Evolutionary conservation across 2,888 invertebrate species (phyloP), one percentile per base, ranked within the genome.

Genomic region (Ophion costatus): DNA sequence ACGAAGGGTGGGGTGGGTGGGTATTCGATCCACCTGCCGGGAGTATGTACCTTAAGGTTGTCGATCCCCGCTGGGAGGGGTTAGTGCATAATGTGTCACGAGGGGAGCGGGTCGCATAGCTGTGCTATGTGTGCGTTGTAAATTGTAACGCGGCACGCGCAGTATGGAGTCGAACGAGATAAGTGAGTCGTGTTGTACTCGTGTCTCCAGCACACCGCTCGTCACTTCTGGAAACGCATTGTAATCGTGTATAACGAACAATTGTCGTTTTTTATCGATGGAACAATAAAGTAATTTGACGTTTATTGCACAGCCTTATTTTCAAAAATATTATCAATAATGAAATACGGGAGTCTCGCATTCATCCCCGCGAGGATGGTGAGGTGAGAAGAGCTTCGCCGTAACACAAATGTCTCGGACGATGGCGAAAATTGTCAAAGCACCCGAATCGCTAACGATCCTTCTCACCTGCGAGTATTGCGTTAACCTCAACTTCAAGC

Each of bases 401-500:
- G 45, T 29, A 61, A 38, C 38, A 51, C 51, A 24, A 80, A 82
- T 75, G 77, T 80, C 82, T 61, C 80, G 69, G 84, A 91, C 91
- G 88, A 93, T 93, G 93, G 93, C 93, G 85, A 93, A 91, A 88
- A 90, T 92, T 82, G 88, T 91, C 80, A 92, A 90, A 85, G 87
- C 89, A 83, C 87, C 90, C 57, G 92, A 92, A 71, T 80, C 89
- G 29, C 79, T 89, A 20, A 61, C 90, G 57, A 89, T 90, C 83
- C 87, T 90, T 86, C 86, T 93, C 77, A 84, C 89, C 64, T 94
- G 94, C 87, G 93, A 93, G 87, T 91, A 93, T 86, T 94, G 94
- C 74, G 59, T 90, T 91, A 93, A 93, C 92, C 92, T 93, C 87
- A 90, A 90, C 84, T 93, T 93, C 87, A 93, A 93, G 83, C 90